Conservation (phyloP, 2,888 invertebrate genomes). For the Augiades crinisus region DNA sequence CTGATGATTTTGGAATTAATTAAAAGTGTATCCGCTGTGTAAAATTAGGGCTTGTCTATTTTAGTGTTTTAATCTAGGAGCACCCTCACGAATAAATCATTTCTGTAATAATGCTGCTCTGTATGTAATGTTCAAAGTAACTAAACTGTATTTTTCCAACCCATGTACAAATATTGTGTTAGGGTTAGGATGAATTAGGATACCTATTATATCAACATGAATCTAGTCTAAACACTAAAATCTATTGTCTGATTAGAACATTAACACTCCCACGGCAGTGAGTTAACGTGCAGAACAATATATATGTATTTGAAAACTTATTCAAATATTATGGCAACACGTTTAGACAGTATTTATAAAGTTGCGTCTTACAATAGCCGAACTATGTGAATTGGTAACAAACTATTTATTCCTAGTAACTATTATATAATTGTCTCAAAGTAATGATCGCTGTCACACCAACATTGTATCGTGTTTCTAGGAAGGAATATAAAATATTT, state of each 20-base stretch:
- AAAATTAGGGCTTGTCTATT: too few relatives aligned
- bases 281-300: conserved; percentile 1
- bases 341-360: conserved; percentile 11
- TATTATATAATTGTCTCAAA: not conserved
- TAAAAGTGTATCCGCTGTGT: too few relatives aligned
- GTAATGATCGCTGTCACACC: not conserved
- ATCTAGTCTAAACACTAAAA: conserved; percentile 4
- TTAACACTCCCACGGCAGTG: conserved; percentile 7
- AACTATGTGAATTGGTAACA: not conserved
- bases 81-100: too few relatives aligned
- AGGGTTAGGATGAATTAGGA: too few relatives aligned
- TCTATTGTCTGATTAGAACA: conserved; percentile 16
- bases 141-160: too few relatives aligned
- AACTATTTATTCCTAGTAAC: not conserved
- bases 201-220: not conserved
- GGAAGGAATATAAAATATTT: conserved; percentile 1
- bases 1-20: too few relatives aligned
- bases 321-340: conserved; percentile 20
- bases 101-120: too few relatives aligned
- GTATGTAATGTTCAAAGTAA: too few relatives aligned
- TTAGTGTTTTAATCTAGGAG: too few relatives aligned
- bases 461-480: conserved; percentile 2
- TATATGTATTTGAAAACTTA: conserved; percentile 20
- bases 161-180: too few relatives aligned
- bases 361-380: not conserved